Conservation (phyloP, 1,140 invertebrate genomes). For the Leptestheria dahalacensis region DNA sequence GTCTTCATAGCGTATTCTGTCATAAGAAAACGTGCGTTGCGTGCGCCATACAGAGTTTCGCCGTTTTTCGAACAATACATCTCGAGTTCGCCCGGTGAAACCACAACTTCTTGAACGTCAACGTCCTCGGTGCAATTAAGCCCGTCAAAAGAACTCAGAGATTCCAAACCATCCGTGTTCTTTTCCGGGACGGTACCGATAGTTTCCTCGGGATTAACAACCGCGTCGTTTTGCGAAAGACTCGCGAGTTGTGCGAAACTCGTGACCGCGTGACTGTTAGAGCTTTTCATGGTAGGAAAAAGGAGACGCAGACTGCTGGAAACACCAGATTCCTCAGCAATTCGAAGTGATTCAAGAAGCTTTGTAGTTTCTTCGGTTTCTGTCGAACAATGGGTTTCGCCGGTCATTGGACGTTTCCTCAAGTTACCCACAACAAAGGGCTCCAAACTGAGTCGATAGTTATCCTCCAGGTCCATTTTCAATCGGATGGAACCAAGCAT, state of each 20-base stretch:
- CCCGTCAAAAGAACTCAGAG: neutral
- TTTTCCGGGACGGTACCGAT: neutral
- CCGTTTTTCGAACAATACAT: constrained; percentile 20
- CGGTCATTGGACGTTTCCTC: constrained; percentile 6
- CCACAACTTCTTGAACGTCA: neutral
- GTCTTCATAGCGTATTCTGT: constrained; percentile 6
- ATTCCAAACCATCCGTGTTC: neutral
- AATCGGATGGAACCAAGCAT: neutral
- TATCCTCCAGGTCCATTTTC: neutral
- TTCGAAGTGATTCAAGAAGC: constrained; percentile 4
- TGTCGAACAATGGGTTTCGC: neutral
- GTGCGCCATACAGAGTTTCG: constrained; percentile 21
- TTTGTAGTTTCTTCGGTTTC: constrained; percentile 10
- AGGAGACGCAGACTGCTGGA: constrained; percentile 1
- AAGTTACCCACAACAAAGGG: constrained; percentile 13
- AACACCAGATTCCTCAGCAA: constrained; percentile 10
- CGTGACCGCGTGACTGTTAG: neutral
- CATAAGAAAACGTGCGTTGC: constrained; percentile 19
- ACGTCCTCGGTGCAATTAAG: neutral
- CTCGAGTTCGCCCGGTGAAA: constrained; percentile 17
- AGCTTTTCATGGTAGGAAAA: neutral
- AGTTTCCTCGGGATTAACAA: neutral
- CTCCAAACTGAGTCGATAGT: constrained; percentile 6
- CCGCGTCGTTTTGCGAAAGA: neutral
- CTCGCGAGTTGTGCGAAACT: neutral